A percentile compares a stretch with the other conserved stretches of the same genome.
These are phyloP conservation scores for Catalaphyllia jardinei DNA, from an alignment of 64 coral and sea anemone genomes.

Conservation along the genomic window DNA sequence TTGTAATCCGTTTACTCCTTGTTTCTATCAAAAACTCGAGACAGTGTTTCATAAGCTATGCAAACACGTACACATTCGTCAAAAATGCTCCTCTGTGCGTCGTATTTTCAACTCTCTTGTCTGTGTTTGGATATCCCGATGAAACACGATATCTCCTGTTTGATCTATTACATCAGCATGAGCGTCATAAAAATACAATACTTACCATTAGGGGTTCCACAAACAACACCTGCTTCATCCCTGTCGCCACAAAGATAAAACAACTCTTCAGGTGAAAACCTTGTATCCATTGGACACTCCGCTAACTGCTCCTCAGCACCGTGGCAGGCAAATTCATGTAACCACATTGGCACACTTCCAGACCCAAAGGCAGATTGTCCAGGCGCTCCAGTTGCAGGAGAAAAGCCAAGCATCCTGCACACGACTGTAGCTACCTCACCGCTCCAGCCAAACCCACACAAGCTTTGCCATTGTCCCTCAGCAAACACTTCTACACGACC, in stretches of 20 bases:
- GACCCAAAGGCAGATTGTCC: not conserved
- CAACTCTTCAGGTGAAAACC: not conserved
- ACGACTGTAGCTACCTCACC: not conserved
- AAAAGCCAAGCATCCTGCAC: not conserved
- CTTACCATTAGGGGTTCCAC: not conserved
- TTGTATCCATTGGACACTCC: not conserved
- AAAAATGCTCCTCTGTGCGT: too few relatives aligned
- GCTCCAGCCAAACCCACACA: not conserved
- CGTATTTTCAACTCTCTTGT: too few relatives aligned
- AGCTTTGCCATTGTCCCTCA: not conserved
- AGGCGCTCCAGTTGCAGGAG: not conserved
- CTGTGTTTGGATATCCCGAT: too few relatives aligned
- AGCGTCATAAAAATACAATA: not conserved
- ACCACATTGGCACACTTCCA: not conserved
- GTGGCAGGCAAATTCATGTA: not conserved
- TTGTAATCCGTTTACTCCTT: too few relatives aligned
- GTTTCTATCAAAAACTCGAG: too few relatives aligned
- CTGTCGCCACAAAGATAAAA: not conserved
- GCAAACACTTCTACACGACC: conserved; percentile 8
- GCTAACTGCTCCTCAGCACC: not conserved
- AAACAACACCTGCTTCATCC: not conserved
- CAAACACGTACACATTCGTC: too few relatives aligned
- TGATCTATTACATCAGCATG: not conserved
- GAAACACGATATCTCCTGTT: too few relatives aligned
- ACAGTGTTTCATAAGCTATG: too few relatives aligned